Evolutionary conservation across 2,888 invertebrate species (phyloP).

Genomic region (Microctonus brassicae): DNA sequence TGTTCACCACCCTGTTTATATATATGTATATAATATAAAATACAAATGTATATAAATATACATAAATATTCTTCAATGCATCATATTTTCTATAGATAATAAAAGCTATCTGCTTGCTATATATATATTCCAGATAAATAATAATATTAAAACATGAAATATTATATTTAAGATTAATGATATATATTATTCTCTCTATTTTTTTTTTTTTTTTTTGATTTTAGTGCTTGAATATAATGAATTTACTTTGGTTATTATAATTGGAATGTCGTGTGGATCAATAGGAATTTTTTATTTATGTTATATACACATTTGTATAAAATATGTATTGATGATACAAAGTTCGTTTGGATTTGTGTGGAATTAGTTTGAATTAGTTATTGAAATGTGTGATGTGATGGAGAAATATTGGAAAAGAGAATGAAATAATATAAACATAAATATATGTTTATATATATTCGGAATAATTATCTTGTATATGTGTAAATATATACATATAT

Average conservation of each 20-base stretch:
- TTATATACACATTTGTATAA: not conserved
- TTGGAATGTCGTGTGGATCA: not conserved
- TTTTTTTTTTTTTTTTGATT: not conserved
- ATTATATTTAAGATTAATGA: not conserved
- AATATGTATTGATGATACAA: not conserved
- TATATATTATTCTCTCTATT: not conserved
- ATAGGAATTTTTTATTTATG: not conserved
- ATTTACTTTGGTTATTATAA: not conserved
- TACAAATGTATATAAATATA: too few relatives aligned
- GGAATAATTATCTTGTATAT: not conserved
- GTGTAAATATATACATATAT: too few relatives aligned
- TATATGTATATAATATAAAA: too few relatives aligned
- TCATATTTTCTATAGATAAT: not conserved
- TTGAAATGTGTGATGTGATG: not conserved
- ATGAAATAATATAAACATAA: not conserved
- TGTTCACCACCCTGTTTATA: too few relatives aligned
- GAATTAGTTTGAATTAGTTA: not conserved
- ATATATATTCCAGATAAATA: not conserved
- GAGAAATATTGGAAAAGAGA: not conserved
- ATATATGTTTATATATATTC: conserved; percentile 6
- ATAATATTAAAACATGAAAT: not conserved
- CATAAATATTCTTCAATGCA: not conserved
- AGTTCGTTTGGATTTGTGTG: not conserved
- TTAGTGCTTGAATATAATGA: not conserved
- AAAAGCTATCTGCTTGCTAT: not conserved